Percentiles rank a stretch among this genome's conserved stretches.
These are phyloP conservation scores for Mesochorus sp. DNA, from an alignment of 2,888 invertebrate species.

Conservation along the genomic window DNA sequence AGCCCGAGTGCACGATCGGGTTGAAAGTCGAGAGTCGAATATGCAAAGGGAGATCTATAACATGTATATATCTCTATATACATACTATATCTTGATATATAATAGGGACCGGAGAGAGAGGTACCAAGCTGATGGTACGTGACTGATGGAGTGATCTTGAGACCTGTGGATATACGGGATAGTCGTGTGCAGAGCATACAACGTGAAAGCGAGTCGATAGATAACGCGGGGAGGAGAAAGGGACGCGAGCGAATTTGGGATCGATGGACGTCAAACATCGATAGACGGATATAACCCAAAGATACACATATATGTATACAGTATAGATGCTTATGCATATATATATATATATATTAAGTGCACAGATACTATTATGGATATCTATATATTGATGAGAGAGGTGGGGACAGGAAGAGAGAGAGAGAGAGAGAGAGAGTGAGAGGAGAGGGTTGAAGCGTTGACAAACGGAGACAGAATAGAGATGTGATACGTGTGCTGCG, in stretches of 20 bases:
- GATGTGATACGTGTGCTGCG: slow-evolving; percentile 23
- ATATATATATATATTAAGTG: slow-evolving; percentile 5
- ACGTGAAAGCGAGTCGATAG: slow-evolving; percentile 15
- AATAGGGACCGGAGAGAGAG: slow-evolving; percentile 14
- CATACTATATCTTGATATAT: too few relatives aligned
- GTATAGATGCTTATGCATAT: slow-evolving; percentile 1
- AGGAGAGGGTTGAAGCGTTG: slow-evolving; percentile 7
- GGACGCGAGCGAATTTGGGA: slow-evolving; percentile 20
- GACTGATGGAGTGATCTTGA: slow-evolving; percentile 60
- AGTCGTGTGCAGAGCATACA: neutral
- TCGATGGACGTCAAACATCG: slow-evolving; percentile 20
- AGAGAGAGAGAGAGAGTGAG: too few relatives aligned
- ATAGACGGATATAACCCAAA: slow-evolving; percentile 31
- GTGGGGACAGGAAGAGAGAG: too few relatives aligned
- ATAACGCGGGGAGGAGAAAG: neutral
- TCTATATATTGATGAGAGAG: too few relatives aligned
- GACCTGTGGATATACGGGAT: slow-evolving; percentile 36
- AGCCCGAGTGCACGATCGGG: neutral
- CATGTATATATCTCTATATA: too few relatives aligned
- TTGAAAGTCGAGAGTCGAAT: slow-evolving; percentile 31
- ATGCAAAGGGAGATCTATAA: too few relatives aligned
- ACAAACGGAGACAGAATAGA: slow-evolving; percentile 15
- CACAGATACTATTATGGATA: slow-evolving; percentile 6
- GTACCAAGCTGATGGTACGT: slow-evolving; percentile 30
- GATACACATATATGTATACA: neutral